These are phyloP conservation scores for Nymphalis io DNA, from an alignment of 1,140 invertebrate species.

Conservation along the genomic window DNA sequence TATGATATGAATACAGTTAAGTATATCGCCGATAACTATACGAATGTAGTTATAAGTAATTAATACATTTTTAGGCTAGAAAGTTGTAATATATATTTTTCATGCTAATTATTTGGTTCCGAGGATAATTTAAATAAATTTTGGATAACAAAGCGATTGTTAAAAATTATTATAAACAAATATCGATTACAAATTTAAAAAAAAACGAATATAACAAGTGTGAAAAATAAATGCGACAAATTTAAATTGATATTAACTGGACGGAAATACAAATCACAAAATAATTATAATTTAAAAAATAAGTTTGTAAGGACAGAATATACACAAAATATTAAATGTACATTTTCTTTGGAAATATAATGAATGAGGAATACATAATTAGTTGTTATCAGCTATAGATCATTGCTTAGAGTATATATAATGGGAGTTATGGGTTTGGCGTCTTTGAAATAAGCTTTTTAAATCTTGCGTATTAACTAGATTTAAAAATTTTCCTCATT, in stretches of 20 bases:
- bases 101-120: too few species aligned
- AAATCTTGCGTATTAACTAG: neutral
- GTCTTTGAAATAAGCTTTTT: slow-evolving; percentile 7
- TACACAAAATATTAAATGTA: neutral
- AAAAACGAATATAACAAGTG: neutral
- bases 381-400: neutral
- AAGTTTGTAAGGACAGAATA: neutral
- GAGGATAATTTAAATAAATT: too few species aligned
- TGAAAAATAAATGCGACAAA: slow-evolving; percentile 17
- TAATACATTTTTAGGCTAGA: neutral
- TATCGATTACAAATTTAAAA: neutral
- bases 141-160: too few species aligned
- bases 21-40: neutral
- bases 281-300: slow-evolving; percentile 11
- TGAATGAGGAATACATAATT: neutral
- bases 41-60: neutral
- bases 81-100: too few species aligned
- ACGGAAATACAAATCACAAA: slow-evolving; percentile 32
- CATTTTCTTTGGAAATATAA: neutral
- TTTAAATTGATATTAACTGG: slow-evolving; percentile 13
- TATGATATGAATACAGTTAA: slow-evolving; percentile 9
- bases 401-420: neutral
- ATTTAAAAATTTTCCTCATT: slow-evolving; percentile 4
- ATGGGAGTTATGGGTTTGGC: neutral
- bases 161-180: neutral